Base-by-base conservation (phyloP, 1,140 invertebrate species). In the Caenorhabditis remanei region DNA sequence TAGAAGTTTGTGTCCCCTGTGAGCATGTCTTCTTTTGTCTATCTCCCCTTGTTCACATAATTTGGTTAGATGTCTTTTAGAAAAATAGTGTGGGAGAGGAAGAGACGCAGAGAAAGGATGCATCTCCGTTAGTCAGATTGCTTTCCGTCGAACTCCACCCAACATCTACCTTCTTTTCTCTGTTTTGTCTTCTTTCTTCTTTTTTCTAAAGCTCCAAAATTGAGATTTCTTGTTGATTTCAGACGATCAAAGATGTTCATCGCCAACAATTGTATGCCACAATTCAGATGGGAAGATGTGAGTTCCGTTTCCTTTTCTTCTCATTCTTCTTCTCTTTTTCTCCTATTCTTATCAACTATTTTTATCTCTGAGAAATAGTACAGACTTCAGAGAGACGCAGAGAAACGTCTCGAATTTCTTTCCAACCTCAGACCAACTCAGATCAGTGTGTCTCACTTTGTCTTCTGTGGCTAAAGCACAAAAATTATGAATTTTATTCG, bases 181-280 rank as follows among this genome's bases (percentile, higher is more conserved):
- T 71, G n/a, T 71, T 32, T 46, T 46, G 7, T 46, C 4, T 46
- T 71, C 46, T 71, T 46, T 8, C 14, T 21, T 8, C 13, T 71
- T n/a, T 46, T 46, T 48, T 48, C 43, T 32, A 32, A 32, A 32
- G 32, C 32, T 32, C 32, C 32, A 32, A 2, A 32, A 32, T 32
- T 32, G 32, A 32, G 2, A 32, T 32, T 32, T 32, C 32, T 32
- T 32, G 32, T 32, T 32, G 32, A 32, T 32, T 32, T 32, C 32
- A 32, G 32, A 32, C 32, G 32, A 32, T 79, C 46, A 5, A 50
- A 50, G 9, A 79, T 79, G 71, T 79, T 79, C 71, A 79, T 79
- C 46, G 46, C 71, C 19, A 79, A 79, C 71, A 79, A 79, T 50
- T 79, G 71, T 50, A 79, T 79, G 71, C 71, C 71, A 32, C 71